These are phyloP conservation scores for Dipodomys ordii DNA, from an alignment of 2,113 vertebrate genomes.

Conservation along the genomic window DNA sequence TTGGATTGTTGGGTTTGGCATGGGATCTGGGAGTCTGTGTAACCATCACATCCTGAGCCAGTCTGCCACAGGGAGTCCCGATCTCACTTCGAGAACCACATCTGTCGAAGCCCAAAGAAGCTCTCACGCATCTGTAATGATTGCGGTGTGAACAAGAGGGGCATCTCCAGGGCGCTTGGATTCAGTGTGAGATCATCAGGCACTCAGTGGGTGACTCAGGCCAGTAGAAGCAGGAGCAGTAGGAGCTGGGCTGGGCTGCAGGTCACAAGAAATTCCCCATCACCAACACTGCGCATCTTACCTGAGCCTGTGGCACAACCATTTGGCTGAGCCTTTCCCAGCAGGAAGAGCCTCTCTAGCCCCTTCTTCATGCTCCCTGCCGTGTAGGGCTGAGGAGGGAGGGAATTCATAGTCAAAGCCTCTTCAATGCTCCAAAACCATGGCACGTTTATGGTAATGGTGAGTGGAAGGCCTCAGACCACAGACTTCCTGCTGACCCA, in stretches of 20 bases:
- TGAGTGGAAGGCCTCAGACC: background rate
- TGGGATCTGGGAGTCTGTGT: background rate
- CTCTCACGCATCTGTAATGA: background rate
- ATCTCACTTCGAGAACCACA: background rate
- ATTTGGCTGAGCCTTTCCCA: background rate
- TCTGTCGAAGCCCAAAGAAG: background rate
- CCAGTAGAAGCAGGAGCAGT: background rate
- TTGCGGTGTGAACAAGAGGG: background rate
- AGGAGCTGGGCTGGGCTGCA: background rate
- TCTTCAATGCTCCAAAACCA: background rate
- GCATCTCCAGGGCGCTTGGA: background rate
- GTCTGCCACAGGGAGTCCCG: background rate
- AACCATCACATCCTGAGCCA: background rate
- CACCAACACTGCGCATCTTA: background rate
- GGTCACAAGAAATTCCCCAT: background rate
- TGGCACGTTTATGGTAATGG: accelerated
- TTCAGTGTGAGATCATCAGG: background rate
- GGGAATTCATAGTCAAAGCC: background rate
- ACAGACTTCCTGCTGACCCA: background rate
- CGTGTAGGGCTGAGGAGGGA: background rate
- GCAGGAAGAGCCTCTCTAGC: background rate
- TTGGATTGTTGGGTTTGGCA: background rate
- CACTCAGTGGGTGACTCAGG: background rate
- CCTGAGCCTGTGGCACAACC: no score
- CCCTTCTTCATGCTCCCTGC: background rate